Percentiles rank a stretch among this genome's conserved stretches.
Conservation (phyloP, 2,113 vertebrate genomes). For the Dipodomys ordii region DNA sequence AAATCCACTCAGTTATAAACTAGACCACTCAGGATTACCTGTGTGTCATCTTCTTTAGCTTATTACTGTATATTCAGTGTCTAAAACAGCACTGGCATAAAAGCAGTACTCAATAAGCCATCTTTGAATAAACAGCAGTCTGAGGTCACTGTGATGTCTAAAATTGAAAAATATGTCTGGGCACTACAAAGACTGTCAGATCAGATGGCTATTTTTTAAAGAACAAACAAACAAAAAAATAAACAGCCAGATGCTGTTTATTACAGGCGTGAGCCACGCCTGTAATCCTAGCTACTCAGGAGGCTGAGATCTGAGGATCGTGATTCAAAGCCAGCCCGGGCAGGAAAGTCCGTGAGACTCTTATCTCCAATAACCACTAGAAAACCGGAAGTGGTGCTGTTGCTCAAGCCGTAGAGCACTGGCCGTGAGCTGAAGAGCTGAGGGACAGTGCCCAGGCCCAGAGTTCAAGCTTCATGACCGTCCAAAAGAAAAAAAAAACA, state of each 20-base stretch:
- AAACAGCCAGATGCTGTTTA: too few relatives aligned
- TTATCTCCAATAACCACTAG: too few relatives aligned
- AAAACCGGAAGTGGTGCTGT: too few relatives aligned
- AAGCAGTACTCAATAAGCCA: conserved; percentile 8
- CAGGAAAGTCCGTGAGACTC: too few relatives aligned
- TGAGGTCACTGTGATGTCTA: not conserved
- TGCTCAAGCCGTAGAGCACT: too few relatives aligned
- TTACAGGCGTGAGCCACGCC: not conserved
- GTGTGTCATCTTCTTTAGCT: not conserved
- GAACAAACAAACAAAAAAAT: not conserved
- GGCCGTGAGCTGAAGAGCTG: too few relatives aligned
- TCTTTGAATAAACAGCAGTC: not conserved
- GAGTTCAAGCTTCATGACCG: too few relatives aligned
- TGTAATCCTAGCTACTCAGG: too few relatives aligned
- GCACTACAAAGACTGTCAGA: conserved; percentile 21
- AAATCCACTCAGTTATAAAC: not conserved
- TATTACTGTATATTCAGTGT: conserved; percentile 2
- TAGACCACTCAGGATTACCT: not conserved
- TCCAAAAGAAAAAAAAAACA: too few relatives aligned
- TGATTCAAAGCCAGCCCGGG: too few relatives aligned
- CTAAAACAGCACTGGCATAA: not conserved
- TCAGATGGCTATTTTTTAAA: conserved; percentile 10
- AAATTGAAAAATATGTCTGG: not conserved
- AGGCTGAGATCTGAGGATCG: too few relatives aligned
- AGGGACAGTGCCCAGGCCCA: too few relatives aligned